A percentile compares a stretch with the other conserved stretches of the same genome.
Evolutionary conservation across 2,113 vertebrate species (phyloP).

Genomic region (Phalacrocorax brasilianus): DNA sequence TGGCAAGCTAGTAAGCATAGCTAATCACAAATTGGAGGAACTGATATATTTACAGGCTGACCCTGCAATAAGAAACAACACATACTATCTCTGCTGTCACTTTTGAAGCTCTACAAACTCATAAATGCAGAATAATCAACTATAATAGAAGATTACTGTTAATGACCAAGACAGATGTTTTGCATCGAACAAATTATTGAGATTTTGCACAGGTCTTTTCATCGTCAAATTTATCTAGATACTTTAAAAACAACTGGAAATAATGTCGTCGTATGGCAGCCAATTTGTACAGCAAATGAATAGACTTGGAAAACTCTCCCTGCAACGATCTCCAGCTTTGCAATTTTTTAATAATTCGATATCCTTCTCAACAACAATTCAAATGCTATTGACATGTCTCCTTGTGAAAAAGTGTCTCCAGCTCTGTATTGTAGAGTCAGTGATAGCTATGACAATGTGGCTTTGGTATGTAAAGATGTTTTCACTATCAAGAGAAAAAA

Average conservation of each 20-base stretch:
- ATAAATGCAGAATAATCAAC: neutral
- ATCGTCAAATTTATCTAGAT: neutral
- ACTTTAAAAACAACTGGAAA: neutral
- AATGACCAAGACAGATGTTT: neutral
- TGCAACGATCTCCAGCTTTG: neutral
- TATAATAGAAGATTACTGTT: neutral
- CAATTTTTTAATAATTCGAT: neutral
- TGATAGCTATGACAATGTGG: neutral
- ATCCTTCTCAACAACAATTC: neutral
- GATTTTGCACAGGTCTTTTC: neutral
- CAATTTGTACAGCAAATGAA: neutral
- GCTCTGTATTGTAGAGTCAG: neutral
- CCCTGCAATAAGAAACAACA: conserved; percentile 1
- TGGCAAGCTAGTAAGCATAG: conserved; percentile 28
- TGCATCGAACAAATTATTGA: neutral
- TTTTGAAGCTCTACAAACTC: conserved; percentile 9
- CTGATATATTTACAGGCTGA: conserved; percentile 1
- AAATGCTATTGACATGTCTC: neutral
- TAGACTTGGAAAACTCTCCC: neutral
- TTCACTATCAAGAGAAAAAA: neutral
- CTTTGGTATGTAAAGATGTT: neutral
- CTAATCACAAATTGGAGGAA: neutral
- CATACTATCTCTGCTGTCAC: neutral
- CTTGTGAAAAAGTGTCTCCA: neutral
- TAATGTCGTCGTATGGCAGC: neutral